Evolutionary conservation across 1,140 invertebrate species (phyloP).

Genomic region (Dryas iulia): DNA sequence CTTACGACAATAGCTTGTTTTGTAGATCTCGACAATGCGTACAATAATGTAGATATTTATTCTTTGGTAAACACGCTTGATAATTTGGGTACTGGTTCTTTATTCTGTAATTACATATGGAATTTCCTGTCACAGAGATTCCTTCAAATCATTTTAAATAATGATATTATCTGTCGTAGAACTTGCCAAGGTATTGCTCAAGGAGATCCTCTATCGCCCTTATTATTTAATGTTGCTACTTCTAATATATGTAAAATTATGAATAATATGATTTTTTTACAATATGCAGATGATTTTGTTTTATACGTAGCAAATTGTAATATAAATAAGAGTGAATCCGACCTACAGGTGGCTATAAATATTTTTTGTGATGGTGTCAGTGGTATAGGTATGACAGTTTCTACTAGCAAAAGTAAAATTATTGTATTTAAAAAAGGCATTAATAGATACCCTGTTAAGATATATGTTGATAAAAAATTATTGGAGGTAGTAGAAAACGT

Average conservation of each 20-base stretch:
- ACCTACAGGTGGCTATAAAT: slow-evolving; percentile 4
- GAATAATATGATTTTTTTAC: slow-evolving; percentile 22
- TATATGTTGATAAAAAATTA: slow-evolving; percentile 7
- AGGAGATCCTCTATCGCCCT: slow-evolving; percentile 21
- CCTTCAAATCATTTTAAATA: neutral
- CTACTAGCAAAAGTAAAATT: slow-evolving; percentile 27
- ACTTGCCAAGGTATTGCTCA: slow-evolving; percentile 11
- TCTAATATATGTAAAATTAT: slow-evolving; percentile 9
- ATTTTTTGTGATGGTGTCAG: slow-evolving; percentile 1
- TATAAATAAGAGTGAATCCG: too few relatives aligned
- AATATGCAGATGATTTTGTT: slow-evolving; percentile 42
- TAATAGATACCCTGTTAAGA: slow-evolving; percentile 6
- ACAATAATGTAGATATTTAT: too few relatives aligned
- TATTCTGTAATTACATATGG: too few relatives aligned
- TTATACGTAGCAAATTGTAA: slow-evolving; percentile 20
- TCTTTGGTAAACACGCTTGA: too few relatives aligned
- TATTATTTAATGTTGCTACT: slow-evolving; percentile 23
- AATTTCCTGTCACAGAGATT: too few relatives aligned
- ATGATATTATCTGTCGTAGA: neutral
- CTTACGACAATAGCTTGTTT: too few relatives aligned
- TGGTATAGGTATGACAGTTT: slow-evolving; percentile 23
- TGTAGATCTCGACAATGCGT: too few relatives aligned
- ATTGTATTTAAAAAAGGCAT: slow-evolving; percentile 24
- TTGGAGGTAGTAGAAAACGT: slow-evolving; percentile 11
- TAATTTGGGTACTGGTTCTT: too few relatives aligned